Base-by-base conservation (phyloP, 53 echinoderm and acorn worm genomes). In the Temnopleurus reevesii region DNA sequence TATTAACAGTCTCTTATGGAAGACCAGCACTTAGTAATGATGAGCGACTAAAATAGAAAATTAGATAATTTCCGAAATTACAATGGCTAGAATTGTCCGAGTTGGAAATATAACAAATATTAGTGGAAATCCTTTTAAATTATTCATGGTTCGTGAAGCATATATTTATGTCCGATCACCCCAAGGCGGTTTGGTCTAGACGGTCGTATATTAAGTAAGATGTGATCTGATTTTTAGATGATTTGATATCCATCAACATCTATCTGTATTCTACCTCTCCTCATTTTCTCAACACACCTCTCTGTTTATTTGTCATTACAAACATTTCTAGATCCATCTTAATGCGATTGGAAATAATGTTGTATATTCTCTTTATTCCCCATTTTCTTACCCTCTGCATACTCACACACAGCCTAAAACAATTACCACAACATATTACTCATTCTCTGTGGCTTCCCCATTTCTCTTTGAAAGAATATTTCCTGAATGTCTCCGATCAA, bases 171-270 rank as follows among this genome's bases (percentile, higher is more conserved):
- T 41, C 71, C 71, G 21, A 8, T n/a, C 15, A 41, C 5, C 71
- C 71, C 23, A 21, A 71, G 71, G 71, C 71, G 19, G 15, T 71
- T 71, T 27, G 71, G 71, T 71, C 71, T 71, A 71, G 71, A 71
- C 71, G 41, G 41, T n/a, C n/a, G 36, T 71, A 21, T 66, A n/a
- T 5, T 15, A 38, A 38, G 36, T 3, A 71, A 71, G 19, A 38
- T 41, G 71, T 41, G 41, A 41, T 71, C n/a, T 71, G 71, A 71
- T 41, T 71, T 65, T 63, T 4, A 21, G 18, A 71, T 38, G 27
- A 41, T 71, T 71, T 34, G 38, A 21, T n/a, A n/a, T 21, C 21
- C 38, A 17, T 38, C 21, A n/a, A 21, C 13, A 6, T 33, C 30
- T 33, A 12, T 33, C n/a, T n/a, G 6, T 27, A 64, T 26, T 60